Base-by-base conservation (phyloP, 2,797 vertebrate species). In the Sardinella longiceps region DNA sequence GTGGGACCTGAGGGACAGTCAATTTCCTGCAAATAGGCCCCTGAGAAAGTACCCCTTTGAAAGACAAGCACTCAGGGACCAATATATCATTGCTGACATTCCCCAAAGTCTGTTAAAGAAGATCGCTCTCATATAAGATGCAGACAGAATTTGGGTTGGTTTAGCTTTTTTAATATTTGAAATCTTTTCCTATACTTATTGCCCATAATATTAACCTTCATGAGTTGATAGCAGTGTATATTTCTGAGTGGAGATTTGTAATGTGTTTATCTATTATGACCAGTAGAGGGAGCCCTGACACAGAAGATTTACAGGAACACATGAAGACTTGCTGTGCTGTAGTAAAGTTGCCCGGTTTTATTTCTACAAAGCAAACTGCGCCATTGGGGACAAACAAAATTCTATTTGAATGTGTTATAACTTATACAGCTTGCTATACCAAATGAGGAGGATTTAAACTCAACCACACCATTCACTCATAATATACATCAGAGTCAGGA, bases 1-100 rank as follows among this genome's bases (percentile, higher is more conserved):
- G 4, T 37, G 33, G 30, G 28, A 33, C 66, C 66, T 74, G 33
- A 18, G 66, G 15, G 66, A 74, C 66, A 74, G 33, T 33, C 33
- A 39, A 4, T 20, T 74, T 33, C 20, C 56, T 2, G 56, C 56
- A 60, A 10, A 25, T 9, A 25, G 56, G 23, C 56, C 56, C 56
- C 66, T 39, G 66, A 74, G 66, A 74, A 74, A 74, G 15, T 74
- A 33, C 12, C 66, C 66, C 66, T 74, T 74, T 33, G 20, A 33
- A 74, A 33, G 30, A 74, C 66, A 74, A 33, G 66, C 66, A 70
- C 30, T 28, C 10, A 33, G 12, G 28, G 28, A 30, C 28, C 63
- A 74, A 74, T 74, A 74, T 39, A 74, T 74, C 33, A 74, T 74
- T 18, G 33, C 14, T 39, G 66, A 74, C 15, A 39, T 28, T 18